A percentile compares a stretch with the other conserved stretches of the same genome.
Conservation (phyloP, 1,140 invertebrate species). For the Tribolium madens region DNA sequence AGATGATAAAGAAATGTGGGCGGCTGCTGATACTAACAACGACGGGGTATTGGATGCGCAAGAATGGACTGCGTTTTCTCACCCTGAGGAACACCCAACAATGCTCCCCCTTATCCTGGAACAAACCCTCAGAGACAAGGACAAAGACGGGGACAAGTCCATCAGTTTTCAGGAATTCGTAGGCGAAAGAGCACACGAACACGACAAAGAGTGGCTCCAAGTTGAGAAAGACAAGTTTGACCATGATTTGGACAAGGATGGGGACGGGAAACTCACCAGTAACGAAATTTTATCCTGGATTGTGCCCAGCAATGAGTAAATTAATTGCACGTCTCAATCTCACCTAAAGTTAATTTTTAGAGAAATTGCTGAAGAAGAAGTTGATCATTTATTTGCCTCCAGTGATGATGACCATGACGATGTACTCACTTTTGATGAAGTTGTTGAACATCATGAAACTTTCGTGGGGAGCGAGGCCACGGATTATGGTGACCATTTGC, state of each 20-base stretch:
- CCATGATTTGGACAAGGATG: conserved; percentile 86
- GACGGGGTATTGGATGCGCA: conserved; percentile 82
- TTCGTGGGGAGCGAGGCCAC: conserved; percentile 97
- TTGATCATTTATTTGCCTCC: conserved; percentile 89
- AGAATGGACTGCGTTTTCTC: conserved; percentile 92
- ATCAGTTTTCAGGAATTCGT: conserved; percentile 88
- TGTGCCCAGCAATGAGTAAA: conserved; percentile 91
- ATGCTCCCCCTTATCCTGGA: conserved; percentile 89
- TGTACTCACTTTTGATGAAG: conserved; percentile 85
- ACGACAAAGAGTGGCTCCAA: conserved; percentile 85
- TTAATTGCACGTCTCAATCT: conserved; percentile 50
- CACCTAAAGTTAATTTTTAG: conserved; percentile 65
- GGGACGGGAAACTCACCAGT: conserved; percentile 84
- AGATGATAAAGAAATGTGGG: conserved; percentile 90
- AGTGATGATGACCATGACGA: conserved; percentile 91
- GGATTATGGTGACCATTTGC: conserved; percentile 92
- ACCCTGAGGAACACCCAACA: conserved; percentile 92
- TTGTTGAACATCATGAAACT: conserved; percentile 88
- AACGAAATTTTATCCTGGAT: conserved; percentile 91
- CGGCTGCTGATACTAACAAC: conserved; percentile 86
- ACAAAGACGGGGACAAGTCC: conserved; percentile 84
- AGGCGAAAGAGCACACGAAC: conserved; percentile 78
- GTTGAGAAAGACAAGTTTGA: conserved; percentile 93
- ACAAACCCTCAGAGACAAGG: conserved; percentile 88
- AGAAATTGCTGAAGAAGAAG: conserved; percentile 91